Percentiles rank a stretch among this genome's conserved stretches.
Conservation (phyloP, 2,797 vertebrate species). For the Anguilla megastoma region DNA sequence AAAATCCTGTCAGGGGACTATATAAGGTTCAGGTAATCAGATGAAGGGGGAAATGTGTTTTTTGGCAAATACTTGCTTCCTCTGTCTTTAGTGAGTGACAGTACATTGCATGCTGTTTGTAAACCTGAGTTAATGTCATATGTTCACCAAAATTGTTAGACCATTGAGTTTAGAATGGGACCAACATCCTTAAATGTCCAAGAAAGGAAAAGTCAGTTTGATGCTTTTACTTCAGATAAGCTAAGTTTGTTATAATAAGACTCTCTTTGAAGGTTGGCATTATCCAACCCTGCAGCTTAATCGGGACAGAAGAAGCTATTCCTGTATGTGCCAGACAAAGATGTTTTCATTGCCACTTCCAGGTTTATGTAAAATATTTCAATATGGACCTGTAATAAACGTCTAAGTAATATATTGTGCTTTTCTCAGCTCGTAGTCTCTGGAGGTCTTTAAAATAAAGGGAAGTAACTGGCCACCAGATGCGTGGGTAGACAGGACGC, state of each 20-base stretch:
- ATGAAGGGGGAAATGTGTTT: background rate
- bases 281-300: background rate
- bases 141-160: background rate
- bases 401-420: background rate
- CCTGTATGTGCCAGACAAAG: background rate
- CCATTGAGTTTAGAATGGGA: background rate
- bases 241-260: background rate
- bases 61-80: background rate
- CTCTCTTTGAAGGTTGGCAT: background rate
- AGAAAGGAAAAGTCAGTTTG: background rate
- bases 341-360: background rate
- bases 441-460: background rate
- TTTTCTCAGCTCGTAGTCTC: background rate
- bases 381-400: background rate
- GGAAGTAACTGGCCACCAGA: background rate
- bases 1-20: background rate
- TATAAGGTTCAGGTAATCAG: background rate
- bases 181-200: background rate
- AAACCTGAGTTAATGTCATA: background rate
- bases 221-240: background rate
- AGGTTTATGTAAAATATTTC: background rate
- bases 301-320: background rate
- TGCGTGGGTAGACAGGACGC: background rate
- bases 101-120: background rate
- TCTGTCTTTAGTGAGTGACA: background rate